Evolutionary conservation across 2,888 invertebrate genomes (phyloP).

Genomic region (Ormyrus thymus): DNA sequence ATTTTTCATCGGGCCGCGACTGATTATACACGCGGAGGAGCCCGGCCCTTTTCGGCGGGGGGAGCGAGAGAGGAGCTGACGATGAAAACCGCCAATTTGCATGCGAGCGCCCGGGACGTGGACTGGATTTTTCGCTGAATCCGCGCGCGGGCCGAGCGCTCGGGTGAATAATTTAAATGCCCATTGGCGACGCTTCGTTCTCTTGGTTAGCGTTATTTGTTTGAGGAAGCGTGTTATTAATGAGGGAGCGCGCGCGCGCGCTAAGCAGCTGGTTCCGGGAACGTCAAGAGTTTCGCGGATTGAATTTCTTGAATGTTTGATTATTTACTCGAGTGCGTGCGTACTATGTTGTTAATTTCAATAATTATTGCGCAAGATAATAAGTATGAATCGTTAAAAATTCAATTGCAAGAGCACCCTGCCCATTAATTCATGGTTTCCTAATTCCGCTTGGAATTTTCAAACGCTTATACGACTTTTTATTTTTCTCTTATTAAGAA

Average conservation of each 20-base stretch:
- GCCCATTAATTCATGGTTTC: too few species aligned
- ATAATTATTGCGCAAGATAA: slow-evolving; percentile 6
- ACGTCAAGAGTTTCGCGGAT: slow-evolving; percentile 14
- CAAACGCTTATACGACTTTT: too few species aligned
- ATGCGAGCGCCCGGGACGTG: slow-evolving; percentile 38
- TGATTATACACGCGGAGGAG: slow-evolving; percentile 53
- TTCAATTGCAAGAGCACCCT: too few species aligned
- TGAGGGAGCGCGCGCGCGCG: slow-evolving; percentile 6
- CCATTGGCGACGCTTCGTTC: slow-evolving; percentile 45
- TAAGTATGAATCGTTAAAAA: too few species aligned
- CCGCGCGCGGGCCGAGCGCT: not conserved
- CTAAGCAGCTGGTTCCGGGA: not conserved
- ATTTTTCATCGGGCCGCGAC: slow-evolving; percentile 21
- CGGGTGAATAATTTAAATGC: slow-evolving; percentile 45
- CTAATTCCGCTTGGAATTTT: too few species aligned
- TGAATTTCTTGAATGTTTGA: slow-evolving; percentile 21
- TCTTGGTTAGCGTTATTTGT: slow-evolving; percentile 26
- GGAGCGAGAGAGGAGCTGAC: slow-evolving; percentile 1
- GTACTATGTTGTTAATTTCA: not conserved
- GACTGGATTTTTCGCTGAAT: slow-evolving; percentile 31
- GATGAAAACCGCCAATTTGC: slow-evolving; percentile 54
- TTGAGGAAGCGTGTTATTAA: slow-evolving; percentile 46
- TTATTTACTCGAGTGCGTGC: not conserved
- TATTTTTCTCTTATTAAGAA: too few species aligned
- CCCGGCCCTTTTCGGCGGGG: slow-evolving; percentile 16